Evolutionary conservation across 2,888 invertebrate species (phyloP).

Genomic region (Parapristionchus giblindavisi): DNA sequence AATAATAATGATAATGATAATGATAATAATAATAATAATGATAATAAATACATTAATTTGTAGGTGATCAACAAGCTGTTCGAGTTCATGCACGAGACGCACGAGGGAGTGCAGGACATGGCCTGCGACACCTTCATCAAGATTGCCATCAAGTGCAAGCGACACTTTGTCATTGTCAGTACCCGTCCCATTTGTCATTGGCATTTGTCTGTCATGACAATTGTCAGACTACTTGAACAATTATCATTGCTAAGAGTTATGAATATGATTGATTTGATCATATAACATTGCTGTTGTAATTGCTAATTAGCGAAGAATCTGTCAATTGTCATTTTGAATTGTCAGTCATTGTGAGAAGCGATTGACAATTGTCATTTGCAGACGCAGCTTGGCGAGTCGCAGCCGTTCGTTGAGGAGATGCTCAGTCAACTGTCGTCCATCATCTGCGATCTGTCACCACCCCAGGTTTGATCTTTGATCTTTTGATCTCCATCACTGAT

Average conservation of each 20-base stretch:
- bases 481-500: not conserved
- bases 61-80: slow-evolving; percentile 92
- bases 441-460: slow-evolving; percentile 96
- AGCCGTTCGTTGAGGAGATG: slow-evolving; percentile 99
- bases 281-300: too few species aligned
- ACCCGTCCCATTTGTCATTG: not conserved
- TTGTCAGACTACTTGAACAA: too few species aligned
- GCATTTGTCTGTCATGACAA: too few species aligned
- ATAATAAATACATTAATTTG: slow-evolving; percentile 14
- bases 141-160: slow-evolving; percentile 95
- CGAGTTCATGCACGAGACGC: slow-evolving; percentile 99
- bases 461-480: slow-evolving; percentile 76
- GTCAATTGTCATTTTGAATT: too few species aligned
- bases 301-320: too few species aligned
- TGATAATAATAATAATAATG: not conserved
- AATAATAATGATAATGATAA: too few species aligned
- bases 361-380: too few species aligned
- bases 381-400: slow-evolving; percentile 91
- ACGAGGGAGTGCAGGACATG: slow-evolving; percentile 97
- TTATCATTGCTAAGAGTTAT: too few species aligned
- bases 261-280: too few species aligned
- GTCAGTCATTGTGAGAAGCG: too few species aligned
- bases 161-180: slow-evolving; percentile 87
- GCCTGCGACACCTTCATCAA: slow-evolving; percentile 99
- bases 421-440: slow-evolving; percentile 93